Evolutionary conservation across 2,888 invertebrate species (phyloP).

Genomic region (Drosophila differens): DNA sequence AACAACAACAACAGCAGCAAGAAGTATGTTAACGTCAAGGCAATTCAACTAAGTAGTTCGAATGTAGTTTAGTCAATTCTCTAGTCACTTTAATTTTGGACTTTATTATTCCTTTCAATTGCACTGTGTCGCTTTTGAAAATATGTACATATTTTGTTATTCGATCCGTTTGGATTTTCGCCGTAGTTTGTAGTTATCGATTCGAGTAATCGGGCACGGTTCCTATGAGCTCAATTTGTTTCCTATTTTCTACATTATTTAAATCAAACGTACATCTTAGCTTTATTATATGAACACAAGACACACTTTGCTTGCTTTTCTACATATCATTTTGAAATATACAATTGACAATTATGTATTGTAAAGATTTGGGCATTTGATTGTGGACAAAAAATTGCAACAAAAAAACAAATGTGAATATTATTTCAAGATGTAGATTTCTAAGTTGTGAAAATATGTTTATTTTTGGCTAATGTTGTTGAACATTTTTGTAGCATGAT

Average conservation of each 20-base stretch:
- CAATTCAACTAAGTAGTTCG: slow-evolving; percentile 19
- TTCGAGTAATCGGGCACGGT: neutral
- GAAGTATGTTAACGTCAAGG: slow-evolving; percentile 41
- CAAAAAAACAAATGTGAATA: neutral
- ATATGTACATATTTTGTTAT: slow-evolving; percentile 8
- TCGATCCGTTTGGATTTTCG: neutral
- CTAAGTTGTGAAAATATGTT: neutral
- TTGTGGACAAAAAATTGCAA: neutral
- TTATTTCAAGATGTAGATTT: neutral
- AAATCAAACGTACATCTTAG: neutral
- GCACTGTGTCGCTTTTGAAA: slow-evolving; percentile 11
- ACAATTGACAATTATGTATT: neutral
- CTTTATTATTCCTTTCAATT: neutral
- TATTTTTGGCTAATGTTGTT: neutral
- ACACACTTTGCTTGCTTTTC: neutral
- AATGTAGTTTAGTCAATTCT: slow-evolving; percentile 11
- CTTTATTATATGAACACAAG: neutral
- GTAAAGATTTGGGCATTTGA: neutral
- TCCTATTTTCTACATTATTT: neutral
- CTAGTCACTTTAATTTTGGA: neutral
- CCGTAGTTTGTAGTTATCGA: neutral
- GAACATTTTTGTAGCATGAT: neutral
- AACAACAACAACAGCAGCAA: slow-evolving; percentile 43
- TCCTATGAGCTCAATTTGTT: neutral
- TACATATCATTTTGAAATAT: neutral